Evolutionary conservation across 1,140 invertebrate genomes (phyloP).

Genomic region (Trichomalopsis sarcophagae): DNA sequence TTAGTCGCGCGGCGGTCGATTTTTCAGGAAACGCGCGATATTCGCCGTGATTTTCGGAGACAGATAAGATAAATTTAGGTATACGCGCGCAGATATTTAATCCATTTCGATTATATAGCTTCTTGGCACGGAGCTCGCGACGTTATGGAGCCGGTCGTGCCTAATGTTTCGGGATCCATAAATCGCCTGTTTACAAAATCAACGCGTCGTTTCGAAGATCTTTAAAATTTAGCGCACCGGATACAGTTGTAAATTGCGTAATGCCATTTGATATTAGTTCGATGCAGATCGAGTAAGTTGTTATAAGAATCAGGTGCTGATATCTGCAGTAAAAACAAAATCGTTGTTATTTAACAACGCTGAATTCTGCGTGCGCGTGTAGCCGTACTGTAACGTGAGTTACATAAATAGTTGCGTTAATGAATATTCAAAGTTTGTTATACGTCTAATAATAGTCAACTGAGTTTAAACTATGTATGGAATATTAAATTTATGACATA

Average conservation of each 20-base stretch:
- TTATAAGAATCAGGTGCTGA: background rate
- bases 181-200: slow-evolving; percentile 44
- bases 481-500: too few relatives aligned
- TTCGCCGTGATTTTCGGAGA: background rate
- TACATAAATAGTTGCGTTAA: too few relatives aligned
- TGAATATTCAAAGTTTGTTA: too few relatives aligned
- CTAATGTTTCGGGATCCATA: background rate
- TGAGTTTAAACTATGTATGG: too few relatives aligned
- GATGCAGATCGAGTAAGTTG: background rate
- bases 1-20: too few relatives aligned
- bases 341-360: too few relatives aligned
- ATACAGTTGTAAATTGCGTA: background rate
- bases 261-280: background rate
- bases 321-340: too few relatives aligned
- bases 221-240: slow-evolving; percentile 2
- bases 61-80: slow-evolving; percentile 38
- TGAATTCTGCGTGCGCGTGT: too few relatives aligned
- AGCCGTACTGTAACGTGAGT: too few relatives aligned
- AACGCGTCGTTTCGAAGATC: background rate
- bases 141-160: background rate
- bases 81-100: background rate
- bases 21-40: too few relatives aligned
- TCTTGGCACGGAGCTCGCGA: background rate
- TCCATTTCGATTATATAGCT: slow-evolving; percentile 3
- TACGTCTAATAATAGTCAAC: too few relatives aligned